phyloP scores from a whole-genome alignment of 2,797 vertebrate species.

The Poeciliopsis infans region DNA sequence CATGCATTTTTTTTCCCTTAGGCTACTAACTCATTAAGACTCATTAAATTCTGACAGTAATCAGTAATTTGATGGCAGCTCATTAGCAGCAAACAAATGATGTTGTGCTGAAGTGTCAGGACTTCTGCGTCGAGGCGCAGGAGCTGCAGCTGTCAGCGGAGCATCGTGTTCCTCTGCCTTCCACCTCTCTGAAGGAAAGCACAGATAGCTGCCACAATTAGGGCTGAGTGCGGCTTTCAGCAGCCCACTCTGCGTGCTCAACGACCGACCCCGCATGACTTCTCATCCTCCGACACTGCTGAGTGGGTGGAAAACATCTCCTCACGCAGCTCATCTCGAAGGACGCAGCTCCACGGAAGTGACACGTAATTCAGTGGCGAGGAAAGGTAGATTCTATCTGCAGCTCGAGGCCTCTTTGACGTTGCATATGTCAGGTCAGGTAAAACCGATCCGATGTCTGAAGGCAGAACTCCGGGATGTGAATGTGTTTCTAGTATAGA shows the following conservation, averaged over 20 bases:
- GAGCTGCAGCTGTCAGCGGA: slow-evolving; percentile 41
- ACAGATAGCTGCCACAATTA: slow-evolving; percentile 61
- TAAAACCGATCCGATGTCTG: background rate
- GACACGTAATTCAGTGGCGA: slow-evolving; percentile 20
- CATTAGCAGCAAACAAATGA: slow-evolving; percentile 10
- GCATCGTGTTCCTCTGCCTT: slow-evolving; percentile 39
- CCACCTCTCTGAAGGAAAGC: slow-evolving; percentile 54
- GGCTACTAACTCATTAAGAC: background rate
- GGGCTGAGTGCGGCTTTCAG: slow-evolving; percentile 57
- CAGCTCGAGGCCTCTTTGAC: slow-evolving; percentile 18
- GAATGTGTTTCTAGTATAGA: background rate
- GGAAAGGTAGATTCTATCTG: slow-evolving; percentile 6
- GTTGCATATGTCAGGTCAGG: slow-evolving; percentile 11
- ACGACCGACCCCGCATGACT: slow-evolving; percentile 62
- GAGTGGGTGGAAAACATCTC: slow-evolving; percentile 67
- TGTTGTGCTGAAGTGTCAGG: background rate
- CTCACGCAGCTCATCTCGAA: slow-evolving; percentile 41
- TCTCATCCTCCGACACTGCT: slow-evolving; percentile 65
- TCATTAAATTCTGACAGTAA: background rate
- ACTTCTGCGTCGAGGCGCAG: slow-evolving; percentile 9
- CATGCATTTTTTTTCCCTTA: background rate
- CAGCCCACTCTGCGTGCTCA: slow-evolving; percentile 74
- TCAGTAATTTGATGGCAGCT: background rate
- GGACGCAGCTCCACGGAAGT: slow-evolving; percentile 4
- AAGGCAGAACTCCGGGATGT: background rate